Conservation (phyloP, 2,888 invertebrate species). For the Sicus ferrugineus region DNA sequence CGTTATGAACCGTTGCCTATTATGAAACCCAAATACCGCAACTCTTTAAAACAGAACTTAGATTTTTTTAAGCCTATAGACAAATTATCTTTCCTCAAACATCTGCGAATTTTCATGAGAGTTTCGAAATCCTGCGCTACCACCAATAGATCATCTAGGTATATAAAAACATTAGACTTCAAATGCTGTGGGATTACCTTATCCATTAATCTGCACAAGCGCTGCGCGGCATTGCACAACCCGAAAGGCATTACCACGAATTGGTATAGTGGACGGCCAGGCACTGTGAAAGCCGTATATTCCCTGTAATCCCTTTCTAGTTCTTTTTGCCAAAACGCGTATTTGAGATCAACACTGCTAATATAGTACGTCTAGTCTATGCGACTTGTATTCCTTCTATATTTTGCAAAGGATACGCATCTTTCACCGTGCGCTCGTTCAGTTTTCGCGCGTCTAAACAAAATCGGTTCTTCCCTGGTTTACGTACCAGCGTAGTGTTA, state of each 20-base stretch:
- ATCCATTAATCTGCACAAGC: no score
- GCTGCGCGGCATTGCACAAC: no score
- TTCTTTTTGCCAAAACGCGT: constrained; percentile 21
- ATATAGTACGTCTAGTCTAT: no score
- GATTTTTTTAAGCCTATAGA: constrained; percentile 21
- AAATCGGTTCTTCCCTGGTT: no score
- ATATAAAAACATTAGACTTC: not conserved
- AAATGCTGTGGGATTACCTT: no score
- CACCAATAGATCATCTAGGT: constrained; percentile 19
- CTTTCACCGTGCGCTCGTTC: no score
- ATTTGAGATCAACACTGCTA: constrained; percentile 16
- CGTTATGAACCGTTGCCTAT: constrained; percentile 1
- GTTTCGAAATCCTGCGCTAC: constrained; percentile 21
- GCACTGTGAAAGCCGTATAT: no score
- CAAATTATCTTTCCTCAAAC: constrained; percentile 16
- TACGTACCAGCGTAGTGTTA: not conserved
- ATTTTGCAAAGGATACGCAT: no score
- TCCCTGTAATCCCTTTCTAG: not conserved
- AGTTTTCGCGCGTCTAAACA: no score
- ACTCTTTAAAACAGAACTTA: constrained; percentile 1
- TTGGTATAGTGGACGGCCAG: no score
- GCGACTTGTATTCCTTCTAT: no score
- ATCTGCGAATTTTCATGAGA: constrained; percentile 1
- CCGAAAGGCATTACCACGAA: no score
- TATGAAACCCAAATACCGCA: constrained; percentile 8